Percentiles rank a stretch among this genome's conserved stretches.
phyloP scores from a whole-genome alignment of 2,113 vertebrate species.

The Triplophysa dalaica region DNA sequence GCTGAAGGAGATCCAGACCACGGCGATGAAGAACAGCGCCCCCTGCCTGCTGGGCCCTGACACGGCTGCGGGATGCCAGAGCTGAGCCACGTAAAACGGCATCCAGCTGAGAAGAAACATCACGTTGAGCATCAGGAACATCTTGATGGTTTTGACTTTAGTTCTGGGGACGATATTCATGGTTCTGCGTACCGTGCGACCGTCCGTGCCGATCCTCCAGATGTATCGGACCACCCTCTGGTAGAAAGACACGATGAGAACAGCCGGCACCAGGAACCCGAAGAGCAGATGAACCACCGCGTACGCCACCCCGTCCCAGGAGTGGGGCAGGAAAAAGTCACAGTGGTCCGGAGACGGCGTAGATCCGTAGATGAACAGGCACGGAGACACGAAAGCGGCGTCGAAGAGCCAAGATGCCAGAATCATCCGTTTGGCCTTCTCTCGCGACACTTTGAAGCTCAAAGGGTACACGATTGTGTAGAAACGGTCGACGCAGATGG shows the following conservation, averaged over 20 bases:
- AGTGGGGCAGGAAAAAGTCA: slow-evolving; percentile 81
- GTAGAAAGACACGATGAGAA: slow-evolving; percentile 84
- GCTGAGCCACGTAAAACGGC: slow-evolving; percentile 85
- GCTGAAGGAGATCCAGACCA: slow-evolving; percentile 86
- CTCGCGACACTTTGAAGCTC: slow-evolving; percentile 93
- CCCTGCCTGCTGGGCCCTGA: slow-evolving; percentile 71
- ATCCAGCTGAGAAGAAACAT: slow-evolving; percentile 88
- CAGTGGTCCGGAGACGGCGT: slow-evolving; percentile 69
- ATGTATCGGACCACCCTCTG: slow-evolving; percentile 90
- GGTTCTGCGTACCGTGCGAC: slow-evolving; percentile 86
- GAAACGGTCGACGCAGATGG: slow-evolving; percentile 88
- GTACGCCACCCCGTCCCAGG: slow-evolving; percentile 80
- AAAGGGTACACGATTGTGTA: slow-evolving; percentile 91
- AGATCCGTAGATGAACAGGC: slow-evolving; percentile 81
- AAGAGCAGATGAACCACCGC: slow-evolving; percentile 74
- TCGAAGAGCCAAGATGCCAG: slow-evolving; percentile 83
- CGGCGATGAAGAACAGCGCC: slow-evolving; percentile 77
- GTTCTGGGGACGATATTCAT: slow-evolving; percentile 91
- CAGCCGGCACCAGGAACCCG: slow-evolving; percentile 79
- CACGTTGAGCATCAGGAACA: slow-evolving; percentile 87
- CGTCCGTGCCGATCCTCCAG: slow-evolving; percentile 86
- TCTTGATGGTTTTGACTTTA: slow-evolving; percentile 96
- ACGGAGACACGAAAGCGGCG: slow-evolving; percentile 76
- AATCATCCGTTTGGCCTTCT: slow-evolving; percentile 94
- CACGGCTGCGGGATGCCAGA: slow-evolving; percentile 82